Evolutionary conservation across 92 coral and sea anemone species (phyloP), one percentile per base, ranked within the genome.

Genomic region (Zoanthus gigantus): DNA sequence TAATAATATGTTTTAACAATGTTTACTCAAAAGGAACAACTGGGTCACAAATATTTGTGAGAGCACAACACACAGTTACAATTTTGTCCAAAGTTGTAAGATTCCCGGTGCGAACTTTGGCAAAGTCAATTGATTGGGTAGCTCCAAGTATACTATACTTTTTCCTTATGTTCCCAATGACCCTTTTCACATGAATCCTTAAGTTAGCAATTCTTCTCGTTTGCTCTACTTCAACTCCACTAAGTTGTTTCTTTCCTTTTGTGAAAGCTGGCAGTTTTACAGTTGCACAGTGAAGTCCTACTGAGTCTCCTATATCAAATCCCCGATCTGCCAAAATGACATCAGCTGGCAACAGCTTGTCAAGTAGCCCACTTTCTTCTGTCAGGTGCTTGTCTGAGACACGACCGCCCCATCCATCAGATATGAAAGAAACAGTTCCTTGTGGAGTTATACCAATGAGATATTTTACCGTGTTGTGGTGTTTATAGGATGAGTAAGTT

Each of bases 241-340:
- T 23, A 1, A 88, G 81, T 65, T 90, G 92, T 47, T 86, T 78
- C 60, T 90, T 90, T 8, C 90, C 90, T 71, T 86, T 90, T 16
- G 93, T 79, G 32, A 90, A 90, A 12, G 93, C 93, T 10, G 90
- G 90, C 5, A 90, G 79, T 71, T 90, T 86, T 0, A 90, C 61
- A 10, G 87, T 90, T 13, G 93, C 90, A 90, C 90, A 90, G 65
- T 72, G 72, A 30, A 89, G 31, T 34, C 92, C 92, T n/a, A 89
- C 89, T 61, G 91, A 87, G 9, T 91, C 91, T 42, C 80, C 72
- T 0, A 90, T 90, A 44, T 90, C 88, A 87, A 87, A 90, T 9
- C 91, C 91, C 7, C 89, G 30, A 71, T 81, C 93, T 9, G 93
- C 91, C 54, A 91, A 48, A 61, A 91, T 88, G 18, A 81, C 91